These are phyloP conservation scores for Tauraco erythrolophus DNA, from an alignment of 2,113 vertebrate genomes.

Conservation along the genomic window DNA sequence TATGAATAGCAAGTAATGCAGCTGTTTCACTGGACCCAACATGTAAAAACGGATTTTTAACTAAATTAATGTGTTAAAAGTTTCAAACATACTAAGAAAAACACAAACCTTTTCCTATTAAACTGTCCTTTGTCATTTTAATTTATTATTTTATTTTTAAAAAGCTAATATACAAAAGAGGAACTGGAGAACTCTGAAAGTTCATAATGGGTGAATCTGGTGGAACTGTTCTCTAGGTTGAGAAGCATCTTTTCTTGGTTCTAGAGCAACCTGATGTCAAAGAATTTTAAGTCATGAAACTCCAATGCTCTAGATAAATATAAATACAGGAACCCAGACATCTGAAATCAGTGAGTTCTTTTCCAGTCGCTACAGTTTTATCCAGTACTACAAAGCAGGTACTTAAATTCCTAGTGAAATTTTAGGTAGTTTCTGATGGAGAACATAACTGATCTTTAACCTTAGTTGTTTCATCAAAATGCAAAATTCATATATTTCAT, in stretches of 20 bases:
- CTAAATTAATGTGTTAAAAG: background rate
- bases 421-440: background rate
- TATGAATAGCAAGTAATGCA: background rate
- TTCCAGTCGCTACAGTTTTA: background rate
- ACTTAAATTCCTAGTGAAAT: background rate
- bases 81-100: background rate
- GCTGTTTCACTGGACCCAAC: background rate
- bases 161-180: background rate
- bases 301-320: background rate
- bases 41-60: no score
- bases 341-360: background rate
- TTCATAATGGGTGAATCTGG: background rate
- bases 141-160: background rate
- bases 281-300: background rate
- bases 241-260: background rate
- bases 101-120: background rate
- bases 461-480: background rate
- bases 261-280: background rate
- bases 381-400: background rate
- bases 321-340: background rate
- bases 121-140: background rate
- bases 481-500: background rate
- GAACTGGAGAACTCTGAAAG: background rate
- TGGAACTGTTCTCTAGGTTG: background rate
- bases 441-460: background rate